phyloP scores from a whole-genome alignment of 2,888 invertebrate species.

The Nemapogon koenigi region DNA sequence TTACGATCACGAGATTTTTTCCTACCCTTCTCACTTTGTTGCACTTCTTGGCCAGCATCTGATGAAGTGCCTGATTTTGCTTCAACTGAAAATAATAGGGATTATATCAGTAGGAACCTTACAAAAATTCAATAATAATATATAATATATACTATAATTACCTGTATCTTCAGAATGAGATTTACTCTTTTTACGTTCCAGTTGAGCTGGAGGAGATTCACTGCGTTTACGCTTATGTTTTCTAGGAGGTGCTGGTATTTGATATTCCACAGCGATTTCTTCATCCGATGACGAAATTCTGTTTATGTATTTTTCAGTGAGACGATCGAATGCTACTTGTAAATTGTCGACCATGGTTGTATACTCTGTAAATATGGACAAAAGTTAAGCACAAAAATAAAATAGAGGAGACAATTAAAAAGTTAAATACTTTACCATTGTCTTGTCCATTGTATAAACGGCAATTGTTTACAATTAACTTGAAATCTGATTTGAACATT shows the following conservation, averaged over 20 bases:
- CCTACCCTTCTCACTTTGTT: constrained; percentile 16
- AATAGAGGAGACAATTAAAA: not conserved
- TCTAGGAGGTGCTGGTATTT: constrained; percentile 49
- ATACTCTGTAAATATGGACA: constrained; percentile 82
- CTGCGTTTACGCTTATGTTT: constrained; percentile 48
- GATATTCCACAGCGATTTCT: constrained; percentile 74
- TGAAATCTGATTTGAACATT: constrained; percentile 88
- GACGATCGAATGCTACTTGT: constrained; percentile 80
- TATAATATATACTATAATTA: constrained; percentile 15
- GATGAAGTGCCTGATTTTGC: constrained; percentile 36
- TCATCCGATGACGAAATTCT: constrained; percentile 82
- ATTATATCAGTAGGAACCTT: not conserved
- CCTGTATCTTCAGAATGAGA: constrained; percentile 41
- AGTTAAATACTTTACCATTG: constrained; percentile 71
- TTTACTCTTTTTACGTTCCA: constrained; percentile 46
- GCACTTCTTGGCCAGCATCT: constrained; percentile 25
- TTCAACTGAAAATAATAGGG: constrained; percentile 28
- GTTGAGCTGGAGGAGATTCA: constrained; percentile 37
- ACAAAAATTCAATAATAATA: not conserved
- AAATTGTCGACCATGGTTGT: constrained; percentile 88
- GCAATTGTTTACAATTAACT: constrained; percentile 92
- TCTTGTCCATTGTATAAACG: constrained; percentile 90
- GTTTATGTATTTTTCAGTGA: constrained; percentile 84
- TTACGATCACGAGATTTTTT: constrained; percentile 46
- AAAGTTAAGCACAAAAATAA: not conserved